Conservation (phyloP, 2,113 vertebrate genomes). For the Plecturocebus donacophilus region DNA sequence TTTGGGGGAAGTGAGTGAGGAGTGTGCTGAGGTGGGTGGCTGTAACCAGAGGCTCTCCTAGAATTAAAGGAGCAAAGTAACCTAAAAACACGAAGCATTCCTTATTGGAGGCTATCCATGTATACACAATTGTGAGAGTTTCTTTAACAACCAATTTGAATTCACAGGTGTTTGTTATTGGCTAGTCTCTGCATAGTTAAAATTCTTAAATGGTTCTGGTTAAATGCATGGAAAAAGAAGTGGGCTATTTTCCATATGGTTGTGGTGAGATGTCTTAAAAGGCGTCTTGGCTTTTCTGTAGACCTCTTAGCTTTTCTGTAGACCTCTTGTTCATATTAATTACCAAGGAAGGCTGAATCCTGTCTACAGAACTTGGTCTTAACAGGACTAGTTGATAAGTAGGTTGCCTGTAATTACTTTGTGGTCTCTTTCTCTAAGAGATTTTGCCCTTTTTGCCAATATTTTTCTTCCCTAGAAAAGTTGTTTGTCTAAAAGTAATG, state of each 20-base stretch:
- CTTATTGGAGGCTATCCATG: neutral
- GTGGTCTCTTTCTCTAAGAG: neutral
- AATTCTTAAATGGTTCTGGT: neutral
- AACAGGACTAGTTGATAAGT: neutral
- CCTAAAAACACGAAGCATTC: neutral
- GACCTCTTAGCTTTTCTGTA: neutral
- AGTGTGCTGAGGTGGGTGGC: neutral
- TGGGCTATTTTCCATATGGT: constrained; percentile 25
- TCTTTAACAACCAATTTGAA: constrained; percentile 10
- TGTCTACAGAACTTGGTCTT: neutral
- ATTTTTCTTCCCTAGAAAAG: constrained; percentile 41
- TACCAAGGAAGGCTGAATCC: neutral
- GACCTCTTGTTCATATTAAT: neutral
- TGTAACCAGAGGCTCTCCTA: neutral
- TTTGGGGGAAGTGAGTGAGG: neutral
- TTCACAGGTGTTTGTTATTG: constrained; percentile 33
- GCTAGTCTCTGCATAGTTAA: constrained; percentile 32
- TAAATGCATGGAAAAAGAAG: constrained; percentile 38
- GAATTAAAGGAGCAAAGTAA: neutral
- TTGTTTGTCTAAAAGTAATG: constrained; percentile 24
- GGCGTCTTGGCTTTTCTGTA: neutral
- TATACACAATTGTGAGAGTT: neutral
- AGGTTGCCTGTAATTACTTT: neutral
- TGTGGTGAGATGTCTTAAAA: constrained; percentile 48
- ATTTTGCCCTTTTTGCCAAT: constrained; percentile 4